A percentile compares a stretch with the other conserved stretches of the same genome.
phyloP scores from a whole-genome alignment of 2,113 vertebrate genomes.

The Podarcis cretensis region DNA sequence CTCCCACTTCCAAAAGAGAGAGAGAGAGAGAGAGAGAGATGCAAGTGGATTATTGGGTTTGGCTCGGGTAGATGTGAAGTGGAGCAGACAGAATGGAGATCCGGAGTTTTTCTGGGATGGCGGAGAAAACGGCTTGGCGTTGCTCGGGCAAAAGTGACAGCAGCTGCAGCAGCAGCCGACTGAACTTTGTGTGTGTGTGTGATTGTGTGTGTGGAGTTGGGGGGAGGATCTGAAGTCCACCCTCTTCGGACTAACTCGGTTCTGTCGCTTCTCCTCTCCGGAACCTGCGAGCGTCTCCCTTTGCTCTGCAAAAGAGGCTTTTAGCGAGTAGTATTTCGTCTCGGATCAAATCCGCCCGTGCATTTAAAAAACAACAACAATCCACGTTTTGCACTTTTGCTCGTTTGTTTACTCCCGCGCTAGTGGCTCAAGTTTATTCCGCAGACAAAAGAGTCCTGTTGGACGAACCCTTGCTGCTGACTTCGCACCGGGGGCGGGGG shows the following conservation, averaged over 20 bases:
- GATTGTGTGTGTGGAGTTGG: not conserved
- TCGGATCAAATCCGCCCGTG: not conserved
- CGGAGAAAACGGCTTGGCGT: not conserved
- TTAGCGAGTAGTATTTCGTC: not conserved
- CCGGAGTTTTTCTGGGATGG: not conserved
- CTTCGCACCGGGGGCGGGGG: not conserved
- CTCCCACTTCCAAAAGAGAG: not conserved
- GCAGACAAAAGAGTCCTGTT: not conserved
- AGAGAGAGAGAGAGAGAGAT: not conserved
- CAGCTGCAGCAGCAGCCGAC: constrained; percentile 29
- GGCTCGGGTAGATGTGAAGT: not conserved
- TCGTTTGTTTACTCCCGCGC: not conserved
- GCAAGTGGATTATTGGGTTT: not conserved
- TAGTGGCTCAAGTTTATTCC: not conserved
- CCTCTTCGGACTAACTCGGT: not conserved
- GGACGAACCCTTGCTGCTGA: not conserved
- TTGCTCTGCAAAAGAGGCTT: not conserved
- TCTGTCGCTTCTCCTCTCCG: not conserved
- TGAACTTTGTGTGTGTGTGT: not conserved
- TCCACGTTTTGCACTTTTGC: too few species aligned
- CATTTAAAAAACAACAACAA: not conserved
- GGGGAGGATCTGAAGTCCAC: not conserved
- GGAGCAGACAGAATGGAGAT: too few species aligned
- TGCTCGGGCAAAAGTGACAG: constrained; percentile 34
- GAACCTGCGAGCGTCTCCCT: not conserved